Evolutionary conservation across 1,140 invertebrate genomes (phyloP), one percentile per base, ranked within the genome.

Genomic region (Zaprionus taronus): DNA sequence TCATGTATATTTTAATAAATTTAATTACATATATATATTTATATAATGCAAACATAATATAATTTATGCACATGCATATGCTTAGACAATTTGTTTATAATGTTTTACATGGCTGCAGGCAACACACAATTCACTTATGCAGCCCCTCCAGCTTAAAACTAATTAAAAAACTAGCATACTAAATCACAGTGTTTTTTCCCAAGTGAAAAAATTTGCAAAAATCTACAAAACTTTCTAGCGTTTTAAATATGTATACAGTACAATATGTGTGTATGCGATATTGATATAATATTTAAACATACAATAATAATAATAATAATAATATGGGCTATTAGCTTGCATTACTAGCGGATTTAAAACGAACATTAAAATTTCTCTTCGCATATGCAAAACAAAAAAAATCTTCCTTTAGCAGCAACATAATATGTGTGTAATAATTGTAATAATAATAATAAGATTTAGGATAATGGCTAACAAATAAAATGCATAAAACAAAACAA

Each of bases 151-250:
- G 58, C 63, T 90, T 90, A 91, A 85, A 90, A 90, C 86, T 91
- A 90, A 90, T 90, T 90, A 90, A 89, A 92, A 92, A 92, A 85
- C 85, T 92, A 92, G 86, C 87, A 91, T 76, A 85, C 91, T 92
- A 92, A 91, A 92, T 92, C 91, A 92, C 91, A 92, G 91, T 91
- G 83, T 91, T 91, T 91, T 90, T 91, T 90, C 80, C 81, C 84
- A 89, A 89, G 72, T 80, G 84, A 89, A 89, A 90, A 89, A 87
- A 84, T 87, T 87, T 90, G 84, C 84, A 87, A 87, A 68, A 81
- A 81, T 83, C 69, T 89, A 87, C 81, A 87, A 81, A 80, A 81
- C 72, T 84, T 84, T 84, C 69, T 84, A 81, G 67, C 63, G 44
- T 36, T 76, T 68, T 64, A 77, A 66, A 82, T 78, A 57, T 73